These are phyloP conservation scores for Herminia tarsipennalis DNA, from an alignment of 2,888 invertebrate genomes.

Conservation along the genomic window DNA sequence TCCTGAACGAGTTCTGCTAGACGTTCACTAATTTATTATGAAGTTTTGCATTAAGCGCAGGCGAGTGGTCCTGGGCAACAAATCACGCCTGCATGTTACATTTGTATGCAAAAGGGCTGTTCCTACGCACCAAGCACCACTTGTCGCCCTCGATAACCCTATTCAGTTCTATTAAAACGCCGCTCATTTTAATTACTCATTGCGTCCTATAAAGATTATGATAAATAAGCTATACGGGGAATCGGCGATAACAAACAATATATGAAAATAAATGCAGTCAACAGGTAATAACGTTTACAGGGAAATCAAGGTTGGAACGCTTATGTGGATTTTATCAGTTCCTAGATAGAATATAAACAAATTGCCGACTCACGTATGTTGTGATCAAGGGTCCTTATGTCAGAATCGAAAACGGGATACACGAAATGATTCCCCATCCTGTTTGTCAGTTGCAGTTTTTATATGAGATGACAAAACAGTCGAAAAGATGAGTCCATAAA, in stretches of 20 bases:
- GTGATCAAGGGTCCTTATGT: no score
- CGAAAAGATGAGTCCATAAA: no score
- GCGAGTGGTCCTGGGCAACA: conserved; percentile 56
- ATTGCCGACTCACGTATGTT: no score
- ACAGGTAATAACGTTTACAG: conserved; percentile 25
- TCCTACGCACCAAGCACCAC: conserved; percentile 77
- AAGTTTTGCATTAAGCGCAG: conserved; percentile 54
- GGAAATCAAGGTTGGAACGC: conserved; percentile 4
- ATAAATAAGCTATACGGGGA: conserved; percentile 2
- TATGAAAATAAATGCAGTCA: conserved; percentile 11
- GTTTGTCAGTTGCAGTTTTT: no score
- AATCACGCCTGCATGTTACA: conserved; percentile 62
- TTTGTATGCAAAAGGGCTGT: conserved; percentile 64
- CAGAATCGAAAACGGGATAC: no score
- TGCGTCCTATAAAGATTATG: conserved; percentile 24
- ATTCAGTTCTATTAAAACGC: conserved; percentile 33
- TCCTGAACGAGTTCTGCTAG: conserved; percentile 20
- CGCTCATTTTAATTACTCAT: conserved; percentile 43
- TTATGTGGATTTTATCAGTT: conserved; percentile 5
- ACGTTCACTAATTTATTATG: conserved; percentile 40
- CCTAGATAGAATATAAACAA: conserved; percentile 4
- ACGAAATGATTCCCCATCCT: no score
- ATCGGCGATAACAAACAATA: conserved; percentile 5
- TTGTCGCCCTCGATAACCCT: conserved; percentile 51
- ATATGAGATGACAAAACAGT: no score